Evolutionary conservation across 2,888 invertebrate species (phyloP), one percentile per base, ranked within the genome.

Genomic region (Platerodrilus igneus): DNA sequence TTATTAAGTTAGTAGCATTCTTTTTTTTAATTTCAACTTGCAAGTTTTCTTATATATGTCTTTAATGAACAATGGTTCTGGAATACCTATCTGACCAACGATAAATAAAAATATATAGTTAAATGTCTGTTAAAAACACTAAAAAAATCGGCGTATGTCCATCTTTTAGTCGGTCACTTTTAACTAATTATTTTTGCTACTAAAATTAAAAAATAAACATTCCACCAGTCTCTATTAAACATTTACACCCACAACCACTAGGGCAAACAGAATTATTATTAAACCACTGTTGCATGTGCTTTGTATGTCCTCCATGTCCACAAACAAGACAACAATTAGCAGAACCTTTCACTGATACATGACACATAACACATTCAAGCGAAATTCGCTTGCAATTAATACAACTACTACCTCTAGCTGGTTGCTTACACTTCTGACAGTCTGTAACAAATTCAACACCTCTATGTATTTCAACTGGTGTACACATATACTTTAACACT

Each of bases 271-370:
- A 79, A 62, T 87, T 82, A 35, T 75, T 74, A 19, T 75, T 67
- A 65, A 87, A 86, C 95, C 95, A 95, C 35, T 81, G 75, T 55
- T 80, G 73, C 72, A 95, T 78, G 67, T 94, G 94, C 30, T 73
- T 68, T 2, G 86, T 80, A 67, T 96, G 95, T 0, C 94, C 95
- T 2, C 93, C 94, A 68, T 96, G 96, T 0, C 91, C 91, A 70
- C 96, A 96, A 45, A 82, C 75, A 35, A 87, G 73, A 67, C 95
- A 96, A 54, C 88, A 87, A 63, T 84, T 86, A 33, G 90, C 85
- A 1, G 79, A 78, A 2, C 86, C 94, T 70, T 83, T 79, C 17
- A 94, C 91, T 8, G 88, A 85, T 47, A 88, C 76, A 59, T 85
- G 83, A 68, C 94, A 95, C 51, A 94, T 75, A 9, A 83, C 77